Evolutionary conservation across 2,113 vertebrate species (phyloP).

Genomic region (Dipodomys stephensi): DNA sequence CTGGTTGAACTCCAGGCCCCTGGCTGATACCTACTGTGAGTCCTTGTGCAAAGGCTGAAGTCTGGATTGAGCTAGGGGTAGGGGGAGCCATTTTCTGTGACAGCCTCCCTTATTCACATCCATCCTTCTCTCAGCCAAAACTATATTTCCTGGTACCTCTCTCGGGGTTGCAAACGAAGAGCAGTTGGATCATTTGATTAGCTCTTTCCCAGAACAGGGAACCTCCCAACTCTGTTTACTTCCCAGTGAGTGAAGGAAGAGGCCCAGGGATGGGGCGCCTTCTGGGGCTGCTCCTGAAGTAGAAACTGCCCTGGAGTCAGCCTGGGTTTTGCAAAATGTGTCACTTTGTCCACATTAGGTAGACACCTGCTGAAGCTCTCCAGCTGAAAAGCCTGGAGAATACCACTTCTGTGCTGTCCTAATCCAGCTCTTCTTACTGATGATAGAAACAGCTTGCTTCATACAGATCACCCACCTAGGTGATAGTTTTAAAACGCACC

Average conservation of each 20-base stretch:
- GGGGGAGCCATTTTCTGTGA: slow-evolving; percentile 17
- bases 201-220: slow-evolving; percentile 80
- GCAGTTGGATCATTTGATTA: slow-evolving; percentile 75
- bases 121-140: slow-evolving; percentile 60
- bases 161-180: slow-evolving; percentile 74
- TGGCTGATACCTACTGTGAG: background rate
- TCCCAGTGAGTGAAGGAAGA: slow-evolving; percentile 65
- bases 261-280: slow-evolving; percentile 63
- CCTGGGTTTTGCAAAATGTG: slow-evolving; percentile 12
- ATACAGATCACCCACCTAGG: background rate
- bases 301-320: background rate
- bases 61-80: background rate
- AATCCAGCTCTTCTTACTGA: background rate
- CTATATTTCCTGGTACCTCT: slow-evolving; percentile 79
- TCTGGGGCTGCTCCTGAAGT: slow-evolving; percentile 60
- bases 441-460: background rate
- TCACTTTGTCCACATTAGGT: background rate
- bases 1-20: slow-evolving; percentile 14
- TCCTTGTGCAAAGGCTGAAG: background rate
- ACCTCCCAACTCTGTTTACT: slow-evolving; percentile 82
- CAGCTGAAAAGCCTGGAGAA: background rate
- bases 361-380: background rate
- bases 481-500: background rate
- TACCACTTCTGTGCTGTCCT: background rate
- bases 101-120: slow-evolving; percentile 53